A percentile compares a stretch with the other conserved stretches of the same genome.
phyloP scores from a whole-genome alignment of 2,888 invertebrate species.

The Megaustenia siamemsis region DNA sequence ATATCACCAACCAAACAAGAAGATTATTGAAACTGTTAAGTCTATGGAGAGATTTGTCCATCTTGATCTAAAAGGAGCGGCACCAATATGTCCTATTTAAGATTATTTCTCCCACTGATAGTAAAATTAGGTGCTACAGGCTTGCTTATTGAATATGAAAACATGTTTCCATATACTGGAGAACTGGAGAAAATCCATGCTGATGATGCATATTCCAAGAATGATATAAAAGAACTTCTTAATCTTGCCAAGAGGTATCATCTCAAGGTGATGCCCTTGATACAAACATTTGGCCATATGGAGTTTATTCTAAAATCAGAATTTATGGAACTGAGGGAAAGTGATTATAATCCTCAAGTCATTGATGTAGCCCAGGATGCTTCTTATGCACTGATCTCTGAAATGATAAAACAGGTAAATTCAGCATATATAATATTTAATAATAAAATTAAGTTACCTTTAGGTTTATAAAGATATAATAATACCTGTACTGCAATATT shows the following conservation, averaged over 20 bases:
- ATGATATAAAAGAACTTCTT: conserved; percentile 82
- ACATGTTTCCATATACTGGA: conserved; percentile 89
- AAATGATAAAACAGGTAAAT: conserved; percentile 85
- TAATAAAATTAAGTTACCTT: not conserved
- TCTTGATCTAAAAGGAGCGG: conserved; percentile 90
- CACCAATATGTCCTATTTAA: conserved; percentile 83
- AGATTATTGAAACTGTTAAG: conserved; percentile 39
- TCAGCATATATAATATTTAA: not conserved
- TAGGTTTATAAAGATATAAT: not conserved
- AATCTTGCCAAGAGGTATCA: conserved; percentile 83
- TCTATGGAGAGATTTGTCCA: conserved; percentile 84
- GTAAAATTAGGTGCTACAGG: conserved; percentile 85
- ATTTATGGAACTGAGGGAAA: conserved; percentile 85
- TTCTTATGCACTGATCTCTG: conserved; percentile 81
- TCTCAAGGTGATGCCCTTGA: conserved; percentile 87
- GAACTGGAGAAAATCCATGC: conserved; percentile 83
- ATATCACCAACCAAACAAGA: not conserved
- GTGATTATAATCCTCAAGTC: conserved; percentile 80
- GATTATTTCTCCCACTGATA: conserved; percentile 76
- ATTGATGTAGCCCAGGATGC: conserved; percentile 54
- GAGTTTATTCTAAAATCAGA: conserved; percentile 88
- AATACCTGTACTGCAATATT: not conserved
- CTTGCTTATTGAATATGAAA: conserved; percentile 90
- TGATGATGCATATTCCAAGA: conserved; percentile 61
- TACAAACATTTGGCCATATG: conserved; percentile 91